A percentile compares a stretch with the other conserved stretches of the same genome.
phyloP scores from a whole-genome alignment of 2,797 vertebrate species.

The Poecilia picta region DNA sequence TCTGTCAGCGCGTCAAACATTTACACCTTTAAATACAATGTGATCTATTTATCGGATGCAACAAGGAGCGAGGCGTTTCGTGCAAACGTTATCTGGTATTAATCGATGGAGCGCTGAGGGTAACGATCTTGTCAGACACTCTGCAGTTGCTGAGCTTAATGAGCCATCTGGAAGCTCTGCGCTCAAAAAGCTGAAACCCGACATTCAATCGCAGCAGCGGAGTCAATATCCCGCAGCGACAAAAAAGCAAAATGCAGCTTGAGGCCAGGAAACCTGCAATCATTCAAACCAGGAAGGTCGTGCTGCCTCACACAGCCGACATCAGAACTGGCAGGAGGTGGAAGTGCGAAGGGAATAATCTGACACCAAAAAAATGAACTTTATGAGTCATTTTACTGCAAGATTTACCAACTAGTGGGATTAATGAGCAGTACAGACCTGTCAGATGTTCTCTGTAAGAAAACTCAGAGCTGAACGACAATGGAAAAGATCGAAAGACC shows the following conservation, averaged over 20 bases:
- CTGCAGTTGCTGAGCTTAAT: slow-evolving; percentile 41
- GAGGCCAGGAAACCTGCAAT: slow-evolving; percentile 9
- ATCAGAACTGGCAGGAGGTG: slow-evolving; percentile 2
- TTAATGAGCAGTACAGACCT: neutral
- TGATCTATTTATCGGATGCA: neutral
- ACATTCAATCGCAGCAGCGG: slow-evolving; percentile 37
- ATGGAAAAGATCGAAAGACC: too few relatives aligned
- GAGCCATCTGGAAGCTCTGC: slow-evolving; percentile 52
- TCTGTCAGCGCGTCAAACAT: neutral
- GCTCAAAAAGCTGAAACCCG: slow-evolving; percentile 38
- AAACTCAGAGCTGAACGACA: too few relatives aligned
- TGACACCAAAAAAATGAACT: neutral
- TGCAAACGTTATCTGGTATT: neutral
- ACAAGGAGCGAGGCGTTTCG: neutral
- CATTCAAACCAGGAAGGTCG: slow-evolving; percentile 21
- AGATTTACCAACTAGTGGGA: neutral
- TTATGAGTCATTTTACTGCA: neutral
- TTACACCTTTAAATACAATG: neutral
- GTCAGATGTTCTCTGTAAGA: too few relatives aligned
- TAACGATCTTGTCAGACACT: neutral
- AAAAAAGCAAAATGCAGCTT: slow-evolving; percentile 7
- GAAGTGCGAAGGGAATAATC: neutral
- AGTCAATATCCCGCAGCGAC: slow-evolving; percentile 25
- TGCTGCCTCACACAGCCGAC: neutral
- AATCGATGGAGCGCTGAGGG: neutral